Evolutionary conservation across 2,113 vertebrate species (phyloP).

Genomic region (Vicugna pacos): DNA sequence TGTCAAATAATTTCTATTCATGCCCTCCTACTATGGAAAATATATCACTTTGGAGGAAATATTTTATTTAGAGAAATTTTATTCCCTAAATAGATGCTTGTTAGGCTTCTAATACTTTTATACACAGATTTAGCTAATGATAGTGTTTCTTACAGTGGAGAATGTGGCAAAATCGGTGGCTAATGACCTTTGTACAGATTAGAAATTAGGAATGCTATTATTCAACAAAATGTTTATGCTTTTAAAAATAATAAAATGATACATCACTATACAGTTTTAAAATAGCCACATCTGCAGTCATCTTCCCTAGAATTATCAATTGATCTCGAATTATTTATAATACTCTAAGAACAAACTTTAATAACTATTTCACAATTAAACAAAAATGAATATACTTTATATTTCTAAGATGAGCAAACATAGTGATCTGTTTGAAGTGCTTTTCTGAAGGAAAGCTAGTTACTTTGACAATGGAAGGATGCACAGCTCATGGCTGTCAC

Average conservation of each 20-base stretch:
- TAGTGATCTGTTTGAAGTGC: neutral
- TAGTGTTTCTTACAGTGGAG: neutral
- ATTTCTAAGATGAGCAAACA: neutral
- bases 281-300: neutral
- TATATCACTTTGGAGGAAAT: neutral
- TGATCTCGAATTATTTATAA: neutral
- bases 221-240: neutral
- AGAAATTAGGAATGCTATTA: neutral
- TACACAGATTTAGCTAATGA: slow-evolving; percentile 19
- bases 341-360: neutral
- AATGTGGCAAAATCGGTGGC: neutral
- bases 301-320: neutral
- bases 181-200: neutral
- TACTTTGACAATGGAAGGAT: neutral
- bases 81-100: neutral
- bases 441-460: neutral
- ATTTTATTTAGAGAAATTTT: slow-evolving; percentile 1
- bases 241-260: neutral
- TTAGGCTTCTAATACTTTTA: neutral
- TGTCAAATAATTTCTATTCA: neutral
- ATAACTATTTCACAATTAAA: slow-evolving; percentile 1
- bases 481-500: too few relatives aligned
- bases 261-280: neutral
- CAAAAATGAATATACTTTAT: neutral
- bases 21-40: neutral